Percentiles rank a stretch among this genome's conserved stretches.
Evolutionary conservation across 2,797 vertebrate species (phyloP).

Genomic region (Bradypodion pumilum): DNA sequence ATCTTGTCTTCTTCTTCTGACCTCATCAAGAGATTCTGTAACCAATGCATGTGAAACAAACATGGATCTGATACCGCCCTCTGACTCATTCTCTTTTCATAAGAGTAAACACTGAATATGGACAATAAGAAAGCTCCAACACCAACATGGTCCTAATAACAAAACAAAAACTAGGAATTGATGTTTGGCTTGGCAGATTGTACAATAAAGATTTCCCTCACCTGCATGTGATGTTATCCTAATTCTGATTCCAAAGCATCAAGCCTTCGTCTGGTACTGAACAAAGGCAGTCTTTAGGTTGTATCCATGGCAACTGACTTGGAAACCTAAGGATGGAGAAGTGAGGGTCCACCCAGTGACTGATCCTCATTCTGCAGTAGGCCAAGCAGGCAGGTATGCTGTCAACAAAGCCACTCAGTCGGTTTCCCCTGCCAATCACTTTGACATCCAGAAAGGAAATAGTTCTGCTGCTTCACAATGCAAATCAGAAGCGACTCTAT

Average conservation of each 20-base stretch:
- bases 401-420: conserved; percentile 23
- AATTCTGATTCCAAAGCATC: conserved; percentile 50
- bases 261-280: conserved; percentile 36
- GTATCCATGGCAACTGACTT: conserved; percentile 48
- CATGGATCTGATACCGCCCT: neutral
- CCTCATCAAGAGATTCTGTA: neutral
- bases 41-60: neutral
- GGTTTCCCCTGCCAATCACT: neutral
- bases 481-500: neutral
- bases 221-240: conserved; percentile 42
- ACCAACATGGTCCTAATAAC: neutral
- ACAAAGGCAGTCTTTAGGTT: conserved; percentile 31
- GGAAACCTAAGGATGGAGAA: neutral
- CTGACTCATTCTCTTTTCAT: neutral
- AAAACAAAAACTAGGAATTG: neutral
- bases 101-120: neutral
- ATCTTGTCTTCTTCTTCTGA: neutral
- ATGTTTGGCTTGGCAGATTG: neutral
- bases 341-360: conserved; percentile 26
- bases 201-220: conserved; percentile 22
- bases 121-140: neutral
- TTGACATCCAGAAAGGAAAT: conserved; percentile 9
- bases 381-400: conserved; percentile 13
- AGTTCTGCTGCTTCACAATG: neutral
- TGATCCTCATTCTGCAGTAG: conserved; percentile 19